These are phyloP conservation scores for Paradoxurus hermaphroditus DNA, from an alignment of 2,113 vertebrate genomes.

Conservation along the genomic window DNA sequence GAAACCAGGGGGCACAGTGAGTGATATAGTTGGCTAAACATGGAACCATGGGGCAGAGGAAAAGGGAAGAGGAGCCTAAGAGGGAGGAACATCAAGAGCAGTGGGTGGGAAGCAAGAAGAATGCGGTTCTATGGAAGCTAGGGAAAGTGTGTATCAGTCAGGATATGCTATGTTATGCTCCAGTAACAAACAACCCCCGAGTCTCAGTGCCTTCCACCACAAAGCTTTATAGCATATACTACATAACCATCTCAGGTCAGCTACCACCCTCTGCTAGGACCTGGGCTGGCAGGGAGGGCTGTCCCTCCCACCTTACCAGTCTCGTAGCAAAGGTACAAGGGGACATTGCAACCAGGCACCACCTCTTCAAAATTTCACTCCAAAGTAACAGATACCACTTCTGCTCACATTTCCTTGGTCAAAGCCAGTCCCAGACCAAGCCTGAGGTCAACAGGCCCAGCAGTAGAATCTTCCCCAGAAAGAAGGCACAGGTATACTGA, in stretches of 20 bases:
- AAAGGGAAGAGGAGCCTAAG: neutral
- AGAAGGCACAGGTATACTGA: neutral
- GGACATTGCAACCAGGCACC: neutral
- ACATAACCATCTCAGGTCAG: too few relatives aligned
- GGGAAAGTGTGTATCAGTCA: neutral
- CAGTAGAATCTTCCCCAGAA: neutral
- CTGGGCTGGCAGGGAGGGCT: neutral
- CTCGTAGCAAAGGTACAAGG: neutral
- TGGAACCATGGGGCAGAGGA: neutral
- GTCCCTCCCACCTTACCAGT: neutral
- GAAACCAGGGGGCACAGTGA: too few relatives aligned
- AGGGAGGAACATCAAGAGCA: fast-evolving
- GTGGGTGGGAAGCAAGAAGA: neutral
- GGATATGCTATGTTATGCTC: neutral
- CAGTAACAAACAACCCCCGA: neutral
- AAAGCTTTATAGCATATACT: neutral
- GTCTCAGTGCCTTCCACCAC: neutral
- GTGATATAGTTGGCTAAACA: neutral
- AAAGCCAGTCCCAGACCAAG: neutral
- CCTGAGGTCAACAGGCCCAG: neutral
- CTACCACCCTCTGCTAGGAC: neutral
- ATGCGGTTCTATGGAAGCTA: neutral
- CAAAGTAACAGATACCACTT: neutral
- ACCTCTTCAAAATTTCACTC: neutral
- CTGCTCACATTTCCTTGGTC: neutral